These are phyloP conservation scores for Ptiloglossa arizonensis DNA, from an alignment of 1,140 invertebrate species.

Conservation along the genomic window DNA sequence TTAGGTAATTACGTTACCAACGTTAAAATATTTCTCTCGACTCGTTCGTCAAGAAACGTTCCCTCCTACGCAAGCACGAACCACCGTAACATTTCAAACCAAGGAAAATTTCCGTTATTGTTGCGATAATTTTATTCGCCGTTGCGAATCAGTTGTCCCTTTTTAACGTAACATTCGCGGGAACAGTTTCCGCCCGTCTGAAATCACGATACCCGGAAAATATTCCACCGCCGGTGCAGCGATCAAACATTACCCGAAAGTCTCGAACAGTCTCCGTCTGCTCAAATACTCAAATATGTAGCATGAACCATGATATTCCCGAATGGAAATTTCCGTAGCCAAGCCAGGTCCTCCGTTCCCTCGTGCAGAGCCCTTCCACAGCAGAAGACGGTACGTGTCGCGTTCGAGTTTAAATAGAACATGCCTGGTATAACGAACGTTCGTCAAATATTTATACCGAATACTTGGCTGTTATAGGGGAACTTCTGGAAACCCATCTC, in stretches of 20 bases:
- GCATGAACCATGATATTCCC: conserved; percentile 42
- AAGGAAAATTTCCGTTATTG: no score
- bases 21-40: no score
- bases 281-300: conserved; percentile 53
- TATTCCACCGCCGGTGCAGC: conserved; percentile 23
- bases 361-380: background rate
- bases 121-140: background rate
- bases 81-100: no score
- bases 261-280: conserved; percentile 41
- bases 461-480: conserved; percentile 41
- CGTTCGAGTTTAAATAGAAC: conserved; percentile 47
- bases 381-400: conserved; percentile 22
- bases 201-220: conserved; percentile 5
- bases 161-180: background rate
- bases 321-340: conserved; percentile 38
- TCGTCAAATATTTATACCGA: conserved; percentile 51
- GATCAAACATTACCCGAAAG: conserved; percentile 38
- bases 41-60: no score
- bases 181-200: background rate
- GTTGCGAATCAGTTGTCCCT: background rate
- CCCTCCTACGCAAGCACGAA: no score
- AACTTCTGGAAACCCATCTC: conserved; percentile 39
- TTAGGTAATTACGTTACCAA: no score
- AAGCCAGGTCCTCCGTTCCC: background rate
- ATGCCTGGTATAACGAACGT: conserved; percentile 40